These are phyloP conservation scores for rat (Rattus norvegicus) DNA, from an alignment of 2,113 vertebrate genomes.

Conservation along the genomic window GRCr8 NC_086031.1:78689501-78690000, in stretches of 20 bases:
- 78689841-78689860: neutral
- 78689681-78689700: neutral
- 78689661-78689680: neutral
- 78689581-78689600: neutral
- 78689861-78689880: neutral
- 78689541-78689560: neutral
- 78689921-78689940: neutral
- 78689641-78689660: neutral
- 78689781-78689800: neutral
- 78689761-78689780: neutral
- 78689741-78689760: neutral
- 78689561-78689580: neutral
- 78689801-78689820: neutral
- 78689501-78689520: neutral
- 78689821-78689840: neutral
- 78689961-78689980: neutral
- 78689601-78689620: neutral
- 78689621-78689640: neutral
- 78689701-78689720: neutral
- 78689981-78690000: constrained; percentile 21
- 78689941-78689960: neutral
- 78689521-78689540: neutral
- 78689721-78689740: neutral
- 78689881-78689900: constrained; percentile 9
- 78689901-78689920: constrained; percentile 23